Percentiles rank a stretch among this genome's conserved stretches.
phyloP scores from a whole-genome alignment of 2,797 vertebrate species.

The Manis pentadactyla region DNA sequence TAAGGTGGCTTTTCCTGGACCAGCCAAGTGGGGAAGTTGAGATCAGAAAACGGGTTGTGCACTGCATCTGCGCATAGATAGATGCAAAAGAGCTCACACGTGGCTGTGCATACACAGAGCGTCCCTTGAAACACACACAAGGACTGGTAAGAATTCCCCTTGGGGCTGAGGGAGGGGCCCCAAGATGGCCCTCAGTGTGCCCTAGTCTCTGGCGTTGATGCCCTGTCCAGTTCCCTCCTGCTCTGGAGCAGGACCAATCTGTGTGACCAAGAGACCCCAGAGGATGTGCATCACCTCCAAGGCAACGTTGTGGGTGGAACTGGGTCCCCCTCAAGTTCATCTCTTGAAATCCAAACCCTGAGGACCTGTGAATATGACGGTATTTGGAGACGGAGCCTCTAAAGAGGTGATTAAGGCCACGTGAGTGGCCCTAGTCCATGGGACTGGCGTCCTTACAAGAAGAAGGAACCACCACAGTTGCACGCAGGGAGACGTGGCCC shows the following conservation, averaged over 20 bases:
- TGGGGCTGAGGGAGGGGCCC: neutral
- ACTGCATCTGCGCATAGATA: fast-evolving
- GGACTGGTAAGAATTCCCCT: neutral
- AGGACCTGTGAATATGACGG: neutral
- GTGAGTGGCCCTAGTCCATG: neutral
- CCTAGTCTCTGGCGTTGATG: fast-evolving
- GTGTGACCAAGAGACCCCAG: neutral
- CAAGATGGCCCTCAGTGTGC: neutral
- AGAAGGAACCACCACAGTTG: neutral
- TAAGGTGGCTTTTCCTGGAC: fast-evolving
- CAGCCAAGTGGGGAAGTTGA: neutral
- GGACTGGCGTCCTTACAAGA: neutral
- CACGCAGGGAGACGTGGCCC: too few relatives aligned
- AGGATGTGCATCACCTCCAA: neutral
- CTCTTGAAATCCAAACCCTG: neutral
- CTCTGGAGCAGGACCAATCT: fast-evolving
- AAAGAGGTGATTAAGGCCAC: neutral
- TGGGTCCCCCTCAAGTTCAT: neutral
- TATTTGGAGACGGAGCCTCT: neutral
- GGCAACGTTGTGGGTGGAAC: too few relatives aligned
- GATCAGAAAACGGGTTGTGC: neutral
- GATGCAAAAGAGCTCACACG: fast-evolving
- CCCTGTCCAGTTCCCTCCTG: too few relatives aligned
- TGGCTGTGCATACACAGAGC: fast-evolving
- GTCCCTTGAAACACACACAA: neutral